These are phyloP conservation scores for Gnathonemus echidnorhynchus DNA, from an alignment of 2,113 vertebrate genomes.

Conservation along the genomic window DNA sequence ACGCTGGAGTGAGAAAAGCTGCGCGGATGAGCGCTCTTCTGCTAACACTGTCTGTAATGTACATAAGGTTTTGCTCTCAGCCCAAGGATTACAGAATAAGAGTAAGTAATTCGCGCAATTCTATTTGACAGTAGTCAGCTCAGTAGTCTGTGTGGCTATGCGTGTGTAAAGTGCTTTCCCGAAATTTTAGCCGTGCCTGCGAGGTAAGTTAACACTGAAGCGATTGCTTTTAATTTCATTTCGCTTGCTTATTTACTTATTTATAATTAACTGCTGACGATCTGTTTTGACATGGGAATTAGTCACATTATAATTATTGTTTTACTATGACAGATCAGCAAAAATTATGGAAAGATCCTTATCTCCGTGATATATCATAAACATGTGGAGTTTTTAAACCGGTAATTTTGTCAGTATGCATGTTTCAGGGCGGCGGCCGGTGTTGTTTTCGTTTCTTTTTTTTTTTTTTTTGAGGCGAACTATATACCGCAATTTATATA, in stretches of 20 bases:
- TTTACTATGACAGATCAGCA: neutral
- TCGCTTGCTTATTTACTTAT: neutral
- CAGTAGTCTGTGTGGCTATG: neutral
- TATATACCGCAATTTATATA: neutral
- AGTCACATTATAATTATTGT: neutral
- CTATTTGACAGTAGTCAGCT: neutral
- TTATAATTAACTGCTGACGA: neutral
- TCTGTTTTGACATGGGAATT: neutral
- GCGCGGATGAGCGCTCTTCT: constrained; percentile 29
- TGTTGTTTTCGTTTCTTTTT: neutral
- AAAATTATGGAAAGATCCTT: neutral
- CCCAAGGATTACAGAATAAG: constrained; percentile 12
- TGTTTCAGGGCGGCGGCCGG: neutral
- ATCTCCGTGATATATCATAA: neutral
- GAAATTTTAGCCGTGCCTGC: neutral
- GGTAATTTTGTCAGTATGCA: neutral
- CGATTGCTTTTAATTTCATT: neutral
- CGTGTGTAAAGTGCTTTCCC: neutral
- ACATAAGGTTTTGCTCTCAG: constrained; percentile 22
- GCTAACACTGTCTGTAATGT: constrained; percentile 14
- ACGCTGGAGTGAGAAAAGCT: neutral
- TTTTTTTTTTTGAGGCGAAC: neutral
- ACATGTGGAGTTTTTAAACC: neutral
- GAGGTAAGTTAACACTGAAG: neutral
- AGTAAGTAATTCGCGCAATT: constrained; percentile 19